phyloP scores from a whole-genome alignment of 2,113 vertebrate genomes.

The Glaucomys volans region DNA sequence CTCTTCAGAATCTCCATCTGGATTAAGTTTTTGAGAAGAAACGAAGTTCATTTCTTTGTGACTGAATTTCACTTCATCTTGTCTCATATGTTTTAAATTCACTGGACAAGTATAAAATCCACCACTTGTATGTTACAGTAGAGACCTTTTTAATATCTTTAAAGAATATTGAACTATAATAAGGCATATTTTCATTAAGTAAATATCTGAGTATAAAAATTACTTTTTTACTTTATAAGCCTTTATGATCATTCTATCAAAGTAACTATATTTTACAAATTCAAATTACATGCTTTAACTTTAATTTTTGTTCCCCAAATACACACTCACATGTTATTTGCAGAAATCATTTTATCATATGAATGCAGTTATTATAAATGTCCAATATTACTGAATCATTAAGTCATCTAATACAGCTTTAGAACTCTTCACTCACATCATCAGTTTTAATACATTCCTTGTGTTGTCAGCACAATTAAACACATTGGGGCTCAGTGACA shows the following conservation, averaged over 20 bases:
- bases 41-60: neutral
- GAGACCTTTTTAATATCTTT: neutral
- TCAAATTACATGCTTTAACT: neutral
- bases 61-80: conserved; percentile 10
- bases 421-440: neutral
- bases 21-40: conserved; percentile 18
- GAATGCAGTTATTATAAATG: neutral
- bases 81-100: neutral
- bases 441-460: neutral
- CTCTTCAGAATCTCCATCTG: neutral
- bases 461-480: neutral
- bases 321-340: neutral
- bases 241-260: neutral
- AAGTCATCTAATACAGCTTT: neutral
- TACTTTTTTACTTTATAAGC: neutral
- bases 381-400: neutral
- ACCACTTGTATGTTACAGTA: neutral
- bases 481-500: neutral
- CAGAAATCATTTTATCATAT: conserved; percentile 38
- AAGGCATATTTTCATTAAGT: neutral
- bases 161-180: neutral
- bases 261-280: neutral
- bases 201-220: neutral
- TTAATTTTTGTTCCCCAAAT: neutral
- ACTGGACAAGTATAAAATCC: neutral